These are phyloP conservation scores for Platalea minor DNA, from an alignment of 2,797 vertebrate genomes.

Conservation along the genomic window DNA sequence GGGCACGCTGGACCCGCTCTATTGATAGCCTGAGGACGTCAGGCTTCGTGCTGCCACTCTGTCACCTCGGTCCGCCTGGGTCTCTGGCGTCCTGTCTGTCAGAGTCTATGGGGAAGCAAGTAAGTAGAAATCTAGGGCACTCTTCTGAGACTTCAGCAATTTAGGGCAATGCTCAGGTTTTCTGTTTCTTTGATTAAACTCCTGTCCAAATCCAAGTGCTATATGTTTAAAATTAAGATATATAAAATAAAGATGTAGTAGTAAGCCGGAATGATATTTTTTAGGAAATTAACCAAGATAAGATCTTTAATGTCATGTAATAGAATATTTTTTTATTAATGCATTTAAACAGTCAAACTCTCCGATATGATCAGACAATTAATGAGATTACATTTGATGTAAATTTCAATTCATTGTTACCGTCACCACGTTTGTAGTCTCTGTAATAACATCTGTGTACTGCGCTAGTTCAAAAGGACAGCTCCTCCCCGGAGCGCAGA, in stretches of 20 bases:
- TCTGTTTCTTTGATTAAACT: background rate
- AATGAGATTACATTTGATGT: conserved; percentile 34
- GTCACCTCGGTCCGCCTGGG: background rate
- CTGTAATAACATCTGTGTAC: background rate
- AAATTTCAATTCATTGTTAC: conserved; percentile 35
- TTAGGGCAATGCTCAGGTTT: background rate
- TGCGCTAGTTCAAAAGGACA: background rate
- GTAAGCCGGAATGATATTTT: background rate
- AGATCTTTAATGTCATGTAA: conserved; percentile 19
- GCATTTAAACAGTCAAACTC: conserved; percentile 38
- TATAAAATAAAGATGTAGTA: background rate
- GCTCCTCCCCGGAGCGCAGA: background rate
- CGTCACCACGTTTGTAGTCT: background rate
- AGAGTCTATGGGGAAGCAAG: background rate
- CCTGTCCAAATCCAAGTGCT: background rate
- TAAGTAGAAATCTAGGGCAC: background rate
- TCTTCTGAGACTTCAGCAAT: background rate
- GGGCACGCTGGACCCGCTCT: background rate
- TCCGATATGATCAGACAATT: background rate
- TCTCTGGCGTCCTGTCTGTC: background rate
- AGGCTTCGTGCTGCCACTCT: background rate
- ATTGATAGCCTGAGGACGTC: accelerated
- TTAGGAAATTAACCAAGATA: conserved; percentile 46
- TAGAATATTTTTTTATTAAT: conserved; percentile 31
- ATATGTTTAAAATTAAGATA: background rate